Conservation (phyloP, 2,888 invertebrate species). For the Mylabris sibirica region DNA sequence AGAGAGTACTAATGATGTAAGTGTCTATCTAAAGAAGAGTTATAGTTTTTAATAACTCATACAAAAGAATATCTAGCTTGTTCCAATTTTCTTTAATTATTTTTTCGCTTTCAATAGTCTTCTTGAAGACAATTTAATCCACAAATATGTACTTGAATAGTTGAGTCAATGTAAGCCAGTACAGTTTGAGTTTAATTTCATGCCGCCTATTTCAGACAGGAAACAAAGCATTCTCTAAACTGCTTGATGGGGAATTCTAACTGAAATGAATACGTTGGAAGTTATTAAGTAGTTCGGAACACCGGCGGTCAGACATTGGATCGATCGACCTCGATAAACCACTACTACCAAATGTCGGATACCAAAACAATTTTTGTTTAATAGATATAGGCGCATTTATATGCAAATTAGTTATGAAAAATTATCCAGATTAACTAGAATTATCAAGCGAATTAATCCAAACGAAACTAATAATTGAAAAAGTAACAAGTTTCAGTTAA, state of each 20-base stretch:
- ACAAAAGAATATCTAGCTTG: not conserved
- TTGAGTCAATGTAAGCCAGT: constrained; percentile 22
- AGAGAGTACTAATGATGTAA: not conserved
- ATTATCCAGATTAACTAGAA: not conserved
- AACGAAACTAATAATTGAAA: not conserved
- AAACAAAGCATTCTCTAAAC: constrained; percentile 34
- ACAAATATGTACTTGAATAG: constrained; percentile 20
- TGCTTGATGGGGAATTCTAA: constrained; percentile 34
- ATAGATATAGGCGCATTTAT: not conserved
- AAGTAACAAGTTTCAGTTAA: not conserved
- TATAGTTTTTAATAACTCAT: too few species aligned
- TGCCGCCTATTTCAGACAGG: constrained; percentile 24
- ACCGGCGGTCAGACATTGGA: constrained; percentile 35
- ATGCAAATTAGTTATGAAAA: not conserved
- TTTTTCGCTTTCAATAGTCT: not conserved
- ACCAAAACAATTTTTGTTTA: not conserved
- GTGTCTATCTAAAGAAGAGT: not conserved
- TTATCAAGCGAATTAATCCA: not conserved
- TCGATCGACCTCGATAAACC: constrained; percentile 33
- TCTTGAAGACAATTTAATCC: constrained; percentile 14
- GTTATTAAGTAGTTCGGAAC: constrained; percentile 38
- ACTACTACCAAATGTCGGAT: constrained; percentile 25
- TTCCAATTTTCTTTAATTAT: not conserved
- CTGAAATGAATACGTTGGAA: constrained; percentile 36
- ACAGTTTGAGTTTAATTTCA: constrained; percentile 24